Conservation (phyloP, 2,888 invertebrate genomes). For the Drosophila atroscutellata region DNA sequence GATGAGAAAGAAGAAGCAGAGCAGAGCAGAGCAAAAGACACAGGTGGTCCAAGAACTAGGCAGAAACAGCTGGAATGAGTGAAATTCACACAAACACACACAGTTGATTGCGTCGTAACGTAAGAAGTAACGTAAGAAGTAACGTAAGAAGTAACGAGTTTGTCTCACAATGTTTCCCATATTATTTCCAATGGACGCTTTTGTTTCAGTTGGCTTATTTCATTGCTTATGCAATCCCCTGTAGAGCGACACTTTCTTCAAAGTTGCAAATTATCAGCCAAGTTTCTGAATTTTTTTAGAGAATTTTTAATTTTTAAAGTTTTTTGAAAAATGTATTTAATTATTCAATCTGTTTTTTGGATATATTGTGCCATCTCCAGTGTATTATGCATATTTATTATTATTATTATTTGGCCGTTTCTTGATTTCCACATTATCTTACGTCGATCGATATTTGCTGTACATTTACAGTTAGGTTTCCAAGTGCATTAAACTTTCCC, state of each 20-base stretch:
- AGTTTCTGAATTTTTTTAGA: neutral
- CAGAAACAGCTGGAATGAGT: neutral
- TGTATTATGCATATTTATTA: neutral
- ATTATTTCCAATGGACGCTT: conserved; percentile 14
- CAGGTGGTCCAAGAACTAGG: conserved; percentile 17
- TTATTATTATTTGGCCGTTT: too few relatives aligned
- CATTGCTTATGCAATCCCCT: neutral
- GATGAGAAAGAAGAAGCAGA: conserved; percentile 2
- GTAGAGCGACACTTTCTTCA: neutral
- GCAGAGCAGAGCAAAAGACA: neutral
- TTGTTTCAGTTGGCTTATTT: neutral
- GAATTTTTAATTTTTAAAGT: neutral
- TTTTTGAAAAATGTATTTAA: neutral
- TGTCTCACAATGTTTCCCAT: conserved; percentile 15
- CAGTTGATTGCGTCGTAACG: conserved; percentile 3
- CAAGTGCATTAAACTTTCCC: neutral
- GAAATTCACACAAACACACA: neutral
- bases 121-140: neutral
- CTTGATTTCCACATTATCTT: too few relatives aligned
- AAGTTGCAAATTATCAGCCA: neutral
- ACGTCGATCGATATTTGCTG: neutral
- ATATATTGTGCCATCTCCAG: neutral
- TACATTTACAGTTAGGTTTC: neutral
- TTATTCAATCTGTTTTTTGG: neutral
- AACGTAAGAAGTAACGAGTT: conserved; percentile 29